These are phyloP conservation scores for Macroglossus sobrinus DNA, from an alignment of 2,113 vertebrate genomes.

Conservation along the genomic window DNA sequence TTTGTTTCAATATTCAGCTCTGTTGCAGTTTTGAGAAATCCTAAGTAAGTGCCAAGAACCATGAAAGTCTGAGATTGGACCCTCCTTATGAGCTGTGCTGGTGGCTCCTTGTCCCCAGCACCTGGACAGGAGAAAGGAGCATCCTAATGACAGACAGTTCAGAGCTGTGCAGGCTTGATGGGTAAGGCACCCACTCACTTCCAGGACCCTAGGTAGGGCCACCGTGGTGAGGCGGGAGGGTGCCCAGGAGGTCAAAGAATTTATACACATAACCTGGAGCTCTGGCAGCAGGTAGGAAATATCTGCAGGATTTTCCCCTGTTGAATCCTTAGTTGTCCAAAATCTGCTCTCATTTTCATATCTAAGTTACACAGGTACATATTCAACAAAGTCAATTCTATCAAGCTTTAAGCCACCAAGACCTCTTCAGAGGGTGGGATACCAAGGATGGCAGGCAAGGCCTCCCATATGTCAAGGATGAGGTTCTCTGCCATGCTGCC, in stretches of 20 bases:
- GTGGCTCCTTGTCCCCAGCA: neutral
- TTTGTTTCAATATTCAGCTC: neutral
- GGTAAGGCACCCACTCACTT: neutral
- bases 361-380: neutral
- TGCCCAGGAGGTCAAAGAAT: neutral
- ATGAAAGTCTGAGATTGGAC: neutral
- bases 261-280: neutral
- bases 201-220: neutral
- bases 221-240: neutral
- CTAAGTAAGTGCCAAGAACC: neutral
- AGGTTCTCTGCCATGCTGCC: neutral
- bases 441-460: neutral
- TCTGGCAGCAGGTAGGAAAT: neutral
- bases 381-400: neutral
- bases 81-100: neutral
- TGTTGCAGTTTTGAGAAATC: neutral
- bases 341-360: neutral
- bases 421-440: neutral
- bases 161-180: neutral
- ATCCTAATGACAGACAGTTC: neutral
- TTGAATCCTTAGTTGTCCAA: too few species aligned
- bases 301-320: neutral
- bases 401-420: neutral
- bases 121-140: neutral
- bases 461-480: neutral